phyloP scores from a whole-genome alignment of 2,797 vertebrate species.

The Cynopterus sphinx region DNA sequence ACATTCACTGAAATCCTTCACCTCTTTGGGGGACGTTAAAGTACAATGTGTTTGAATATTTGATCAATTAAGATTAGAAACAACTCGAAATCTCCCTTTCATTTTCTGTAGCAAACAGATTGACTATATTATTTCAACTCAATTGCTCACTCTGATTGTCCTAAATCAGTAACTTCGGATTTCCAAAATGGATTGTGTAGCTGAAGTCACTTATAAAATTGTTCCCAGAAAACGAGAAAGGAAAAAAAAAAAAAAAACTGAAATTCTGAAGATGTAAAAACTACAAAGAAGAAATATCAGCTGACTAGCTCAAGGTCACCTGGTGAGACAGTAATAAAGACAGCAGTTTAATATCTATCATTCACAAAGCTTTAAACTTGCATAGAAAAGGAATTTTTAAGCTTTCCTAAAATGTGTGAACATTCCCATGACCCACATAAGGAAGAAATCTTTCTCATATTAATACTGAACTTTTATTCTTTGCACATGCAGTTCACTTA shows the following conservation, averaged over 20 bases:
- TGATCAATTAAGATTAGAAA: constrained; percentile 51
- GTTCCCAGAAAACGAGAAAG: not conserved
- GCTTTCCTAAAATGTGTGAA: constrained; percentile 35
- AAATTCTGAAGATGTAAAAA: constrained; percentile 36
- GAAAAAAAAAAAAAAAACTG: not conserved
- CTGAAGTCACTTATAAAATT: constrained; percentile 63
- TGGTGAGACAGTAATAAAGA: constrained; percentile 7
- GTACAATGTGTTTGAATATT: constrained; percentile 4
- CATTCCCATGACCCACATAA: not conserved
- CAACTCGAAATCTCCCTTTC: constrained; percentile 19
- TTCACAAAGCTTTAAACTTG: constrained; percentile 44
- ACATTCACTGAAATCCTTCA: constrained; percentile 20
- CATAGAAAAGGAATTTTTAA: constrained; percentile 21
- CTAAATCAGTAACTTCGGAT: constrained; percentile 20
- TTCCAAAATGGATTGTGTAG: constrained; percentile 1
- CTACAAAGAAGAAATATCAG: constrained; percentile 34
- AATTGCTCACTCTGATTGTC: not conserved
- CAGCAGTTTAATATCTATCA: not conserved
- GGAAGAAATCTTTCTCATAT: not conserved
- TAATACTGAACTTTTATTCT: not conserved
- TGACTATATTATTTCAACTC: constrained; percentile 16
- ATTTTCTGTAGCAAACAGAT: constrained; percentile 25
- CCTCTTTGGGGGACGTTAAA: not conserved
- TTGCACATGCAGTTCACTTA: not conserved
- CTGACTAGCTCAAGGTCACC: constrained; percentile 49